Evolutionary conservation across 1,140 invertebrate species (phyloP), one percentile per base, ranked within the genome.

Genomic region (Camponotus vicinus): DNA sequence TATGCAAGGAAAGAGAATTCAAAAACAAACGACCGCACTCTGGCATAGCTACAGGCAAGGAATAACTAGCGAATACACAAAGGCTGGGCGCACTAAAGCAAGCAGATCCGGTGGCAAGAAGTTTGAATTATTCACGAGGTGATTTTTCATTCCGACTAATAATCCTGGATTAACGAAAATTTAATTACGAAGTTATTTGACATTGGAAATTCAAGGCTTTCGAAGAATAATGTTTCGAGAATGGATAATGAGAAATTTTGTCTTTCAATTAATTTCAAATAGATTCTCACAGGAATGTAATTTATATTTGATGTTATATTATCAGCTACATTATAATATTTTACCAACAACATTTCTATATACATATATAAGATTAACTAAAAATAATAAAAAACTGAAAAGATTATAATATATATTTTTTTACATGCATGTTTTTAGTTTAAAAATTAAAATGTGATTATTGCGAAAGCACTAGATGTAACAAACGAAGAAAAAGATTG

Each of bases 61-160:
- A 73, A 75, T 75, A 83, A 61, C 79, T 45, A 82, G 79, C 27
- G 67, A 73, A 59, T 13, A 61, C 21, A 83, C 69, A 83, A 83
- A 83, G 55, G 79, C 15, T 70, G 69, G 18, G 40, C 57, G 27
- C 7, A 61, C 69, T 61, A 73, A 82, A 82, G 55, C 76, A 69
- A 79, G 77, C 79, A 49, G 79, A 83, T 83, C 79, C 79, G 40
- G 69, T 61, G 40, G 42, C 69, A 75, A 83, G 79, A 83, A 83
- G 69, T 75, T 75, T 83, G 79, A 83, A 83, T 83, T 83, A 83
- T 83, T 83, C 57, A 83, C 69, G 69, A 83, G 79, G 42, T 61
- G 69, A 83, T 83, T 83, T 83, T 83, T 83, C 79, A 75, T 75
- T n/a, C 55, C 37, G 5, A 59, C 69, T 83, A 83, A 83, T 83